Conservation (phyloP, 2,888 invertebrate species). For the Sympetrum striolatum region DNA sequence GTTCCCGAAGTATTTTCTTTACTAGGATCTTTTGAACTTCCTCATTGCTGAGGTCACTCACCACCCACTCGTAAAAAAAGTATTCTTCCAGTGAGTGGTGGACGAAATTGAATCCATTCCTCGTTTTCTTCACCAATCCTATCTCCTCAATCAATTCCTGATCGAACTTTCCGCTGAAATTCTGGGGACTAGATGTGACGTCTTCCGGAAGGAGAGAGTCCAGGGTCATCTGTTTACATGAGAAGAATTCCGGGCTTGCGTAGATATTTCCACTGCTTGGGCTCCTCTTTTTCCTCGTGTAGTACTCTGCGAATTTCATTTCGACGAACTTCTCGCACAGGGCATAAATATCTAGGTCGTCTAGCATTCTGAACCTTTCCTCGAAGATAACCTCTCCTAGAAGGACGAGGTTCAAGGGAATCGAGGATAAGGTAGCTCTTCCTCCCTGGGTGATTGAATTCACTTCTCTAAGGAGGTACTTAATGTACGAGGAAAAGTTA, state of each 20-base stretch:
- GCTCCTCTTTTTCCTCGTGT: background rate
- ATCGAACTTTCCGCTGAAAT: background rate
- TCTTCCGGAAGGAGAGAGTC: background rate
- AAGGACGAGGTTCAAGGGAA: background rate
- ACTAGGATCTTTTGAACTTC: background rate
- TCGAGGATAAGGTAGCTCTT: background rate
- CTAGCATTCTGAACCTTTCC: background rate
- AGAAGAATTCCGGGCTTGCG: constrained; percentile 1
- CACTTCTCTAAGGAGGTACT: background rate
- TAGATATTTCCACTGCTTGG: background rate
- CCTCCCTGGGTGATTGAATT: background rate
- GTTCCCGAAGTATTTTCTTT: background rate
- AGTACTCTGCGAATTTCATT: background rate
- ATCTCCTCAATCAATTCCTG: constrained; percentile 2
- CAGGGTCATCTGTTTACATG: background rate
- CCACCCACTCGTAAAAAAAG: constrained; percentile 12
- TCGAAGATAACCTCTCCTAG: background rate
- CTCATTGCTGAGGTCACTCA: background rate
- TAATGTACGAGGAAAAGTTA: background rate
- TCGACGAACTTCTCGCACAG: background rate
- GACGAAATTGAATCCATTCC: background rate
- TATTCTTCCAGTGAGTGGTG: background rate
- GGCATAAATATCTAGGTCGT: background rate
- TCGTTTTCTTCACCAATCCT: background rate
- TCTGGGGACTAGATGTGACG: background rate